Base-by-base conservation (phyloP, 2,888 invertebrate genomes). In the Cephus spinipes region DNA sequence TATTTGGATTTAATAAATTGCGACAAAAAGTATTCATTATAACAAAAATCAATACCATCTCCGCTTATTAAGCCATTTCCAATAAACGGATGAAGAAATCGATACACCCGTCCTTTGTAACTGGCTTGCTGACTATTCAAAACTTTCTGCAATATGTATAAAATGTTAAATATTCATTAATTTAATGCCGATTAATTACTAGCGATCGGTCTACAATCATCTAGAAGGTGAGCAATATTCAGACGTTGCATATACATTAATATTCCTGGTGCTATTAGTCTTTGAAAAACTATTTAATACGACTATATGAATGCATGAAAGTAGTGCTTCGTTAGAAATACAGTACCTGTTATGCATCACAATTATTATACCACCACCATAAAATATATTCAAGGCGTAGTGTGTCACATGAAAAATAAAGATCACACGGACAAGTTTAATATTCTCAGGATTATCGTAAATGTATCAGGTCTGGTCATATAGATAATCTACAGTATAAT, bases 31-130 rank as follows among this genome's bases (percentile, higher is more conserved):
- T 55, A 55, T 23, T 23, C 23, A 23, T 23, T 15, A 9, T 55
- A 55, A 55, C 23, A 23, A 55, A 30, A 69, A 68, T 34, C 32
- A 68, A 33, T 75, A 75, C 75, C 75, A 30, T 68, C 68, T 77
- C 82, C 84, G 23, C 81, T 82, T 4, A 85, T 80, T 12, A 86
- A 81, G 9, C 86, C 84, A 40, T 81, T 76, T 4, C 86, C 86
- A 33, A 85, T 55, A n/a, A 85, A 83, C 15, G 85, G 83, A 73
- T 84, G 80, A 83, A 86, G 79, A 4, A 86, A 71, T 71, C 81
- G 80, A 77, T 86, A 86, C 12, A 83, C 31, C 31, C 79, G 11
- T 74, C 80, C 84, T 77, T 86, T 86, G 81, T 82, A 83, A 68
- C 81, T 73, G 15, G 86, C 85, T 78, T 84, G 83, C 12, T 79